Evolutionary conservation across 2,888 invertebrate species (phyloP).

Genomic region (Choreutis nemorana): DNA sequence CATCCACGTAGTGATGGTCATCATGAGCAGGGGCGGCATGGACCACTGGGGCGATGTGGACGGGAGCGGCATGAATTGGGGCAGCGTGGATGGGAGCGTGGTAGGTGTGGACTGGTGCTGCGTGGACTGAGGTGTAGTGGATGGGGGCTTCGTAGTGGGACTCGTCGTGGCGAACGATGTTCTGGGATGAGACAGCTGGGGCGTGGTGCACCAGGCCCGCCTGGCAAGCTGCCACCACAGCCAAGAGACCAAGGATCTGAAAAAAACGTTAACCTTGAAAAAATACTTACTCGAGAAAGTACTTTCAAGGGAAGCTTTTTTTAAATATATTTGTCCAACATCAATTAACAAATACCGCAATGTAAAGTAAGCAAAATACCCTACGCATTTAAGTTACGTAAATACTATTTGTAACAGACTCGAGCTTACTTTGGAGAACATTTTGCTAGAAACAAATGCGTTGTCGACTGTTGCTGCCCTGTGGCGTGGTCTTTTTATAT

Average conservation of each 20-base stretch:
- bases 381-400: conserved; percentile 22
- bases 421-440: conserved; percentile 59
- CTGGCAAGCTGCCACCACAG: conserved; percentile 41
- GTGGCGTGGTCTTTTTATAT: conserved; percentile 60
- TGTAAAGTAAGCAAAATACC: conserved; percentile 18
- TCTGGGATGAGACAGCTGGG: conserved; percentile 57
- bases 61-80: conserved; percentile 15
- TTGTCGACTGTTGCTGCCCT: conserved; percentile 48
- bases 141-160: conserved; percentile 38
- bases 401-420: conserved; percentile 14
- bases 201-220: conserved; percentile 50
- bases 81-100: conserved; percentile 12
- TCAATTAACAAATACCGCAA: background rate
- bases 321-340: no score
- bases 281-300: conserved; percentile 25
- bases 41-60: conserved; percentile 15
- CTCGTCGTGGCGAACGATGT: conserved; percentile 49
- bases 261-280: conserved; percentile 8
- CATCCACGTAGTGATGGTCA: conserved; percentile 48
- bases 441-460: conserved; percentile 54
- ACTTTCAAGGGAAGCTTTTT: no score
- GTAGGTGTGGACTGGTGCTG: conserved; percentile 18
- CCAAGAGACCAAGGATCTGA: conserved; percentile 39
- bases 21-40: conserved; percentile 20
- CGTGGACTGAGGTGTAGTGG: conserved; percentile 30